Evolutionary conservation across 2,888 invertebrate genomes (phyloP).

Genomic region (Agrochola litura): DNA sequence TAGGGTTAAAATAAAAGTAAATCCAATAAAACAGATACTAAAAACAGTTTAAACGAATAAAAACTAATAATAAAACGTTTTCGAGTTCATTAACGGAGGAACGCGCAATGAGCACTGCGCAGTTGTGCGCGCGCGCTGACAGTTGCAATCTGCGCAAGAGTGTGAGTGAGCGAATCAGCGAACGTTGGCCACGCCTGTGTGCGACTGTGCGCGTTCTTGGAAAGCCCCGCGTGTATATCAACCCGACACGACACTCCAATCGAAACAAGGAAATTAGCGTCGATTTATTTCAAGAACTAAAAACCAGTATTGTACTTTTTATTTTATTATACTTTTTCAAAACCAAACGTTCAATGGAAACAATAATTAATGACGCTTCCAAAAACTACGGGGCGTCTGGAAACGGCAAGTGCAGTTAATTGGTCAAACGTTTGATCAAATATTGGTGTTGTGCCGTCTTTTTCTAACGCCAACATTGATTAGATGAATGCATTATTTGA

Average conservation of each 20-base stretch:
- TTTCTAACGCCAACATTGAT: constrained; percentile 48
- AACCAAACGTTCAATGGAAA: constrained; percentile 21
- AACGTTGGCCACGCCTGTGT: constrained; percentile 53
- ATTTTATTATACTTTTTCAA: neutral
- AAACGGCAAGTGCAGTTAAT: constrained; percentile 13
- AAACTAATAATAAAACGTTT: constrained; percentile 23
- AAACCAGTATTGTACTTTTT: neutral
- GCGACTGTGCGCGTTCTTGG: constrained; percentile 68
- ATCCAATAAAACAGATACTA: constrained; percentile 48
- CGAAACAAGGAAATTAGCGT: constrained; percentile 61
- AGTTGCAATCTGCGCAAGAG: constrained; percentile 51
- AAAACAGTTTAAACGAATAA: constrained; percentile 22
- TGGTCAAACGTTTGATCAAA: constrained; percentile 31
- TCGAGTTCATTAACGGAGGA: constrained; percentile 26
- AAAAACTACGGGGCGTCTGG: neutral
- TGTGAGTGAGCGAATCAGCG: constrained; percentile 44
- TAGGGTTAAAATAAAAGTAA: neutral
- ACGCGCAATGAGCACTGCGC: constrained; percentile 51
- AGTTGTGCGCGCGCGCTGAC: constrained; percentile 51
- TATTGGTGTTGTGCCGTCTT: constrained; percentile 28
- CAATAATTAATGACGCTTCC: neutral
- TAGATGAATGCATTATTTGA: constrained; percentile 19
- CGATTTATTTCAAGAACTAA: constrained; percentile 22
- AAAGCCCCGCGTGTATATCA: constrained; percentile 67
- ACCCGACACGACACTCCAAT: constrained; percentile 25